These are phyloP conservation scores for Coluber constrictor DNA, from an alignment of 2,797 vertebrate species.

Conservation along the genomic window DNA sequence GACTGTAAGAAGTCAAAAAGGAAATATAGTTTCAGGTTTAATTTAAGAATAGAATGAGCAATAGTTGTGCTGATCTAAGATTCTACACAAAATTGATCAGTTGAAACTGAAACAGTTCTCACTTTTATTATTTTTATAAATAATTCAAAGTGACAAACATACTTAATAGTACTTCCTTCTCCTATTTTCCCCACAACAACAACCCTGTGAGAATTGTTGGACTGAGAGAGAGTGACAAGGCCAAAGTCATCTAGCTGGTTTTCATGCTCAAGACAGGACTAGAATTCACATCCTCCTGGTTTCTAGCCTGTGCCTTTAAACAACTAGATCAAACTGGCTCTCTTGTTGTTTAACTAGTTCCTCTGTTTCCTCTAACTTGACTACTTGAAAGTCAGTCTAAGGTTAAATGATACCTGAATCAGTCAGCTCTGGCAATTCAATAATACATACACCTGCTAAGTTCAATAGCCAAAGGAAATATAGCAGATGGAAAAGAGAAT, in stretches of 20 bases:
- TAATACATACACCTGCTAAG: conserved; percentile 41
- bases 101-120: conserved; percentile 22
- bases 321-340: not conserved
- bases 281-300: not conserved
- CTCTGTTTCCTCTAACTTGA: conserved; percentile 55
- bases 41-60: not conserved
- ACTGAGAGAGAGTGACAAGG: not conserved
- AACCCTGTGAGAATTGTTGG: not conserved
- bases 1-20: not conserved
- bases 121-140: not conserved
- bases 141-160: not conserved
- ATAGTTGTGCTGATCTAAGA: not conserved
- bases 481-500: not conserved
- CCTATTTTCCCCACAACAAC: not conserved
- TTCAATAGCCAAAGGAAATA: conserved; percentile 29
- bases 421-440: conserved; percentile 38
- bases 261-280: not conserved
- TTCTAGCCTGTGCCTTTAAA: not conserved
- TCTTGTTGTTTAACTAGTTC: conserved; percentile 10
- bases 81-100: conserved; percentile 49
- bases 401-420: conserved; percentile 63
- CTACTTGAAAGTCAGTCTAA: conserved; percentile 44
- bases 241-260: not conserved
- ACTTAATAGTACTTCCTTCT: not conserved
- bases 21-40: not conserved